A percentile compares a stretch with the other conserved stretches of the same genome.
Evolutionary conservation across 2,113 vertebrate genomes (phyloP).

Genomic region (Vimba vimba): DNA sequence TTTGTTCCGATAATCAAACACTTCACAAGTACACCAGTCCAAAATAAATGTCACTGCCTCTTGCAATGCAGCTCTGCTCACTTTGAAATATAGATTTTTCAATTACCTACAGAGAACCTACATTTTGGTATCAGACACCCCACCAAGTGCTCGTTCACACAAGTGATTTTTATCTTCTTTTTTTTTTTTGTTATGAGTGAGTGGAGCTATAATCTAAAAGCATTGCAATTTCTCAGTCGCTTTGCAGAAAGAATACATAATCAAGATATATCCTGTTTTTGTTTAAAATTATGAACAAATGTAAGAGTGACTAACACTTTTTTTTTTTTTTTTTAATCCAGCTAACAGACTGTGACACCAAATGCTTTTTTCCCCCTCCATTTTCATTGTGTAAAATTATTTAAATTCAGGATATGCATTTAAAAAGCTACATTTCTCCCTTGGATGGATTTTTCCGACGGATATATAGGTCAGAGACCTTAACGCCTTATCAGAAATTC

Average conservation of each 20-base stretch:
- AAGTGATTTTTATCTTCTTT: not conserved
- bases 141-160: constrained; percentile 1
- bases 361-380: constrained; percentile 43
- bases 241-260: not conserved
- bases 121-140: constrained; percentile 53
- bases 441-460: constrained; percentile 71
- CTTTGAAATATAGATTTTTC: constrained; percentile 55
- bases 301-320: not conserved
- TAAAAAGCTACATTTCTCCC: constrained; percentile 76
- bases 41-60: constrained; percentile 49
- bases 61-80: constrained; percentile 47
- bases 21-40: not conserved
- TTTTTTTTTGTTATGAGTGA: not conserved
- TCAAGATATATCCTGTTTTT: not conserved
- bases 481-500: constrained; percentile 83
- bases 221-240: not conserved
- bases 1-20: constrained; percentile 19
- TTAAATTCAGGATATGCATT: constrained; percentile 75
- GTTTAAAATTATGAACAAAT: not conserved
- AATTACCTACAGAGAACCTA: constrained; percentile 51
- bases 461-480: constrained; percentile 83
- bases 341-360: constrained; percentile 27
- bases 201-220: constrained; percentile 8
- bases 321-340: not conserved
- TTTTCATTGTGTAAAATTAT: constrained; percentile 62